phyloP scores from a whole-genome alignment of 2,113 vertebrate genomes.

The Desmodus rotundus region DNA sequence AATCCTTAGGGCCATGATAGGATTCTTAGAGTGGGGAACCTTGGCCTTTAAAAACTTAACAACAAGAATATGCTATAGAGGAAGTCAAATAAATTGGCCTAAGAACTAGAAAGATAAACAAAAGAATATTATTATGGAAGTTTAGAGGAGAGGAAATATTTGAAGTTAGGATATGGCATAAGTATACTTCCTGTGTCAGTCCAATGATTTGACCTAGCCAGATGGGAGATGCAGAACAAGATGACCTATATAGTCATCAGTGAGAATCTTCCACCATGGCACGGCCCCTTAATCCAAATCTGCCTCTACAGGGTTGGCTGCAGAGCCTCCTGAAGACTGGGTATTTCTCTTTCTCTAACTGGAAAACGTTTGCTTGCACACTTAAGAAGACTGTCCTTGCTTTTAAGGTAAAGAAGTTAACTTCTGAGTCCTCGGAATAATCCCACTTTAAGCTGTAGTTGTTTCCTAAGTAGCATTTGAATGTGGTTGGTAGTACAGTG shows the following conservation, averaged over 20 bases:
- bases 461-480: not conserved
- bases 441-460: not conserved
- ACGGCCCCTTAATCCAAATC: not conserved
- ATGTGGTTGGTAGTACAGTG: not conserved
- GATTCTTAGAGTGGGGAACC: not conserved
- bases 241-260: not conserved
- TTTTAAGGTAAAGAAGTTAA: not conserved
- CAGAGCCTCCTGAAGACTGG: not conserved
- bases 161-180: not conserved
- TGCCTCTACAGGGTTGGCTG: not conserved
- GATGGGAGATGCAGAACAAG: not conserved
- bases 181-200: not conserved
- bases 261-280: not conserved
- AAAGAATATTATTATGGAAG: not conserved
- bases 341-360: not conserved
- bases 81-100: not conserved
- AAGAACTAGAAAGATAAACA: not conserved
- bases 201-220: not conserved
- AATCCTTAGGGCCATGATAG: not conserved
- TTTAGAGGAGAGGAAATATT: not conserved
- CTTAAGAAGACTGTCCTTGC: not conserved
- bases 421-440: not conserved
- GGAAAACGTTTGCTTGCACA: not conserved
- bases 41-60: not conserved
- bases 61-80: not conserved